Conservation (phyloP, 2,888 invertebrate genomes). For the Apotomis betuletana region DNA sequence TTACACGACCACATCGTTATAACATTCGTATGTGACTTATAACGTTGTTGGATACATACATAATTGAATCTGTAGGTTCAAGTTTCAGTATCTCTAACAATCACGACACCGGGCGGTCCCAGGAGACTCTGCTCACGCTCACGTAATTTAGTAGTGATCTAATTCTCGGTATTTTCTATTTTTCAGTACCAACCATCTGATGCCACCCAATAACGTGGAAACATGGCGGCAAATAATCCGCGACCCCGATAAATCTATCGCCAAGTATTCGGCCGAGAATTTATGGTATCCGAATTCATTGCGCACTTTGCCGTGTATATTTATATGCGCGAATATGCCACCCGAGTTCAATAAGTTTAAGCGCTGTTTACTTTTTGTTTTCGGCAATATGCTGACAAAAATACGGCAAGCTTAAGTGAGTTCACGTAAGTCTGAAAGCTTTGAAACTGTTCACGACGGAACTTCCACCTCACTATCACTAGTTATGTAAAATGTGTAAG, state of each 20-base stretch:
- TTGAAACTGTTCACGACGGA: too few species aligned
- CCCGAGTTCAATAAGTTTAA: slow-evolving; percentile 19
- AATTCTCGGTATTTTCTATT: not conserved
- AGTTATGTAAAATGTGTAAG: too few species aligned
- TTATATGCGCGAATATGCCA: not conserved
- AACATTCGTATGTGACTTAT: too few species aligned
- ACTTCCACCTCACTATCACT: too few species aligned
- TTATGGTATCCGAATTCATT: slow-evolving; percentile 24
- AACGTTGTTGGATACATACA: too few species aligned
- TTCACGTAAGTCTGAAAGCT: not conserved
- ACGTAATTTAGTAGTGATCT: not conserved
- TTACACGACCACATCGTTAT: too few species aligned
- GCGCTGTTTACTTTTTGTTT: not conserved
- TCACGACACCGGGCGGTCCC: not conserved
- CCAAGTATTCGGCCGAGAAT: slow-evolving; percentile 19
- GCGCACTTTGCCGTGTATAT: not conserved
- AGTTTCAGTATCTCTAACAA: not conserved
- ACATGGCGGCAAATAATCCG: slow-evolving; percentile 9
- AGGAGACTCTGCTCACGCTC: not conserved
- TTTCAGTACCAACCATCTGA: not conserved
- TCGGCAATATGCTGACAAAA: not conserved
- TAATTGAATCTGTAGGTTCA: not conserved
- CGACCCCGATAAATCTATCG: slow-evolving; percentile 15
- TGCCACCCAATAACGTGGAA: not conserved
- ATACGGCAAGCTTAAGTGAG: not conserved